Conservation (phyloP, 2,113 vertebrate genomes). For the Etheostoma spectabile region DNA sequence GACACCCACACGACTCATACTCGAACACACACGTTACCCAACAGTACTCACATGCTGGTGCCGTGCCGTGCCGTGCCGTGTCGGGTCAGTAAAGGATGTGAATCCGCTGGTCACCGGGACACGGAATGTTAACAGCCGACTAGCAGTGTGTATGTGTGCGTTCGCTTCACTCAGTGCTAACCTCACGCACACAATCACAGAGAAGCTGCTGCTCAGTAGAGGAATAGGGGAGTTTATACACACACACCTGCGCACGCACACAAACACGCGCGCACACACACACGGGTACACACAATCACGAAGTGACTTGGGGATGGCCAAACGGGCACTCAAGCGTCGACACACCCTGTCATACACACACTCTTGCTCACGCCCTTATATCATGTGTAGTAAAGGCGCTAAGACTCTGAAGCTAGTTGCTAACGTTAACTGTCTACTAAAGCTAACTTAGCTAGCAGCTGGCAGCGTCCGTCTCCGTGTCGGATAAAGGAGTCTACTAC, state of each 20-base stretch:
- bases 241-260: not conserved
- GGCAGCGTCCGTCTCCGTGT: conserved; percentile 54
- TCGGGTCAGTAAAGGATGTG: conserved; percentile 38
- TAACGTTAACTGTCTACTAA: conserved; percentile 70
- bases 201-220: conserved; percentile 34
- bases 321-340: conserved; percentile 33
- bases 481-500: conserved; percentile 59
- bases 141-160: conserved; percentile 42
- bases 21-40: not conserved
- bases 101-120: conserved; percentile 73
- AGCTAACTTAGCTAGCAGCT: conserved; percentile 78
- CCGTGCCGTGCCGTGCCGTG: conserved; percentile 39
- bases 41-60: conserved; percentile 77
- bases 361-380: conserved; percentile 29
- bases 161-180: conserved; percentile 27
- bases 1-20: conserved; percentile 23
- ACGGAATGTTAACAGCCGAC: conserved; percentile 66
- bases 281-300: conserved; percentile 6
- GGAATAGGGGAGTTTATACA: conserved; percentile 34
- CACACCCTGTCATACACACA: conserved; percentile 36
- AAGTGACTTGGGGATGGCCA: conserved; percentile 58
- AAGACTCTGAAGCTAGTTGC: conserved; percentile 66
- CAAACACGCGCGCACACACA: not conserved
- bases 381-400: conserved; percentile 18
- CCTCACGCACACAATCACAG: conserved; percentile 18